Conservation (phyloP, 2,888 invertebrate genomes). For the Creontiades dilutus region DNA sequence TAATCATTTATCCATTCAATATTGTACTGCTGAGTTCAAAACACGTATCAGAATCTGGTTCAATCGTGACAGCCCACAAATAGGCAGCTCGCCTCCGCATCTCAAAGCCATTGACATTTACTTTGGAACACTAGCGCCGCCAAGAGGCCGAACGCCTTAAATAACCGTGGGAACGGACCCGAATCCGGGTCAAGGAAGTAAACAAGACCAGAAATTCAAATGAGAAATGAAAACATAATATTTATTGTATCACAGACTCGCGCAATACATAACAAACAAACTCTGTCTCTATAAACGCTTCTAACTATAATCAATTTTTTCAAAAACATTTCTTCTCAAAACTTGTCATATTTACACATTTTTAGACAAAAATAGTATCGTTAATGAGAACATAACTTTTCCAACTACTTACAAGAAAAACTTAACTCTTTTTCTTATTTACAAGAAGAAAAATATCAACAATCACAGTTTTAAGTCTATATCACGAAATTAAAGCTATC, state of each 20-base stretch:
- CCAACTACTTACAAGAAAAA: conserved; percentile 50
- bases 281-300: conserved; percentile 44
- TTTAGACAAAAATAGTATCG: conserved; percentile 43
- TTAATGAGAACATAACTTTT: conserved; percentile 62
- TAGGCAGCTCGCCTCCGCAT: neutral
- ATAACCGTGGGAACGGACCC: conserved; percentile 38
- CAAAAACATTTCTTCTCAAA: neutral
- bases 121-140: neutral
- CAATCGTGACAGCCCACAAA: neutral
- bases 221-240: conserved; percentile 55
- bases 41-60: neutral
- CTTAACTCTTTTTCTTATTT: conserved; percentile 64
- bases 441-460: conserved; percentile 68
- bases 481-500: conserved; percentile 75
- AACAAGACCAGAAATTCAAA: conserved; percentile 44
- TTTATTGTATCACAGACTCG: conserved; percentile 71
- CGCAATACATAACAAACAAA: conserved; percentile 53
- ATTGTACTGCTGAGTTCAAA: too few relatives aligned
- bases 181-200: conserved; percentile 43
- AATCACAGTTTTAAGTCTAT: conserved; percentile 76
- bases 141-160: neutral
- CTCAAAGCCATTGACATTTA: conserved; percentile 30
- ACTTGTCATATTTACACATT: conserved; percentile 44
- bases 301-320: conserved; percentile 42
- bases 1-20: too few relatives aligned